phyloP scores from a whole-genome alignment of 2,797 vertebrate species.

The Poeciliopsis paucimaculata region DNA sequence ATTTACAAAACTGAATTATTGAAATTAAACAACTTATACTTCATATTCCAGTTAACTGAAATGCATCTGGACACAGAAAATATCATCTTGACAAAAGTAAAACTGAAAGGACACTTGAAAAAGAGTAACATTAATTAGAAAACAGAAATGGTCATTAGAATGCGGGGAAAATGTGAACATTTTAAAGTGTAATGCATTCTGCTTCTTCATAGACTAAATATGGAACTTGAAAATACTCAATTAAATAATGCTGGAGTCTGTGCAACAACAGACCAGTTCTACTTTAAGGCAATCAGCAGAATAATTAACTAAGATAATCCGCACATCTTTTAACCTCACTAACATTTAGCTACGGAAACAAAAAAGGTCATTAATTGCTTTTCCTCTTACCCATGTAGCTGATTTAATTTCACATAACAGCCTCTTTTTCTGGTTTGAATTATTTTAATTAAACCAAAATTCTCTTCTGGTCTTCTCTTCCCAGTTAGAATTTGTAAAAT shows the following conservation, averaged over 20 bases:
- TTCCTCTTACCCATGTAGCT: conserved; percentile 41
- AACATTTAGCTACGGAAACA: conserved; percentile 45
- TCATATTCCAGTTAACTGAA: background rate
- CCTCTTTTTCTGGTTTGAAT: conserved; percentile 43
- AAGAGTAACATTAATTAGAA: background rate
- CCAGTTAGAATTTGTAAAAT: background rate
- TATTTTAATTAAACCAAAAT: conserved; percentile 44
- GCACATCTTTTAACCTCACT: conserved; percentile 39
- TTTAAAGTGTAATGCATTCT: background rate
- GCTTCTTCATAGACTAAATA: background rate
- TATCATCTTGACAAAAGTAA: background rate
- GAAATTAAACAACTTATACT: background rate
- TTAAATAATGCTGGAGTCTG: background rate
- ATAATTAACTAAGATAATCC: conserved; percentile 45
- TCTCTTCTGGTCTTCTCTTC: too few relatives aligned
- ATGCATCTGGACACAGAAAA: background rate
- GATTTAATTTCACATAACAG: conserved; percentile 54
- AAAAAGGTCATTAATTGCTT: conserved; percentile 60
- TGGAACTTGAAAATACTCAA: background rate
- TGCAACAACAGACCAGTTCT: conserved; percentile 21
- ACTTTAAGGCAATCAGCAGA: conserved; percentile 33
- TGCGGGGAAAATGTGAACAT: background rate
- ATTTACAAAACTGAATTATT: background rate
- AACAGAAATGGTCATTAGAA: background rate
- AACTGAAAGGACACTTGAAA: background rate